phyloP scores from a whole-genome alignment of 2,797 vertebrate genomes.

The Coregonus ussuriensis region DNA sequence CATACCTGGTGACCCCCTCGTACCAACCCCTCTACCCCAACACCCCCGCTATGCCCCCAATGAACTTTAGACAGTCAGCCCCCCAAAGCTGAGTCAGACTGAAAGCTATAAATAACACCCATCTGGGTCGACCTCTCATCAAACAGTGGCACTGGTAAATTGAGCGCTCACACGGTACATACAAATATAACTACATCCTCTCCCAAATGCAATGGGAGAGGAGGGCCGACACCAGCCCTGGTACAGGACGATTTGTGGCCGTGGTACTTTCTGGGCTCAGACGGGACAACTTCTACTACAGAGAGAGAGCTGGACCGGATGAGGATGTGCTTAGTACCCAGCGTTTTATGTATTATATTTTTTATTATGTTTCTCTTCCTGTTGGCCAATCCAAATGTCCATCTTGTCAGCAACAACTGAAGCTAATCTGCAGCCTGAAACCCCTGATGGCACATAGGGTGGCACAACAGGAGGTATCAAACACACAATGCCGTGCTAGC shows the following conservation, averaged over 20 bases:
- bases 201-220: background rate
- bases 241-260: background rate
- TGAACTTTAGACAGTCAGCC: slow-evolving; percentile 5
- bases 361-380: too few relatives aligned
- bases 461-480: background rate
- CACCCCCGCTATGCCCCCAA: background rate
- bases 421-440: background rate
- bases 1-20: background rate
- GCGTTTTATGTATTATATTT: too few relatives aligned
- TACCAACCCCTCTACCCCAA: background rate
- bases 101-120: slow-evolving; percentile 56
- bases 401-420: background rate
- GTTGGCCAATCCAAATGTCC: background rate
- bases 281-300: background rate
- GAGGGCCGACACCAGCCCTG: background rate
- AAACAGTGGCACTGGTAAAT: slow-evolving; percentile 45
- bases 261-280: background rate
- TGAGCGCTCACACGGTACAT: slow-evolving; percentile 28
- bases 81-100: slow-evolving; percentile 49
- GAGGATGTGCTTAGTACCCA: background rate
- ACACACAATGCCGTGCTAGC: background rate
- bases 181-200: slow-evolving; percentile 10
- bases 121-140: slow-evolving; percentile 4
- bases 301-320: background rate
- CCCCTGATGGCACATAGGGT: background rate